A percentile compares a stretch with the other conserved stretches of the same genome.
Conservation (phyloP, 53 echinoderm and acorn worm species). For the Apostichopus leukothele region DNA sequence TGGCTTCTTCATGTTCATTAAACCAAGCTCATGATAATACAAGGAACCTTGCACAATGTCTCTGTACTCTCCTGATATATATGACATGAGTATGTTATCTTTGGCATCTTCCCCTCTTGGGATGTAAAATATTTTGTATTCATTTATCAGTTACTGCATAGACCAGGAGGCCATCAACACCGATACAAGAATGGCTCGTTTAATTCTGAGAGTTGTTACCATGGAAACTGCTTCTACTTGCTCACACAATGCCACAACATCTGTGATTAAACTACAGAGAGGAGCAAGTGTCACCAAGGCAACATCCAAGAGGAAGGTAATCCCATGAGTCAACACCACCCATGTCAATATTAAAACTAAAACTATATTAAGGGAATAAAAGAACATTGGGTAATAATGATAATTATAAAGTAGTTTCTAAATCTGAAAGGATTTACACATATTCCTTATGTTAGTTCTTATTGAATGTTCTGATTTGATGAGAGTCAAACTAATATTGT, state of each 20-base stretch:
- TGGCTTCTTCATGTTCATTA: too few species aligned
- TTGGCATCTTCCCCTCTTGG: too few species aligned
- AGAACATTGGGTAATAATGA: background rate
- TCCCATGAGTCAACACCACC: background rate
- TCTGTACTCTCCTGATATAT: too few species aligned
- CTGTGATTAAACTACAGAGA: slow-evolving; percentile 29
- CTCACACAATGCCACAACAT: slow-evolving; percentile 1
- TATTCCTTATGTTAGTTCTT: background rate
- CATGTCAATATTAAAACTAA: background rate
- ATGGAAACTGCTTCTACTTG: slow-evolving; percentile 28
- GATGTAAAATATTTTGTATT: too few species aligned
- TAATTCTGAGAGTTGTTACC: background rate
- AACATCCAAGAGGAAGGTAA: background rate
- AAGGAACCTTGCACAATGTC: too few species aligned
- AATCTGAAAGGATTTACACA: background rate
- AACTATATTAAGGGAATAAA: background rate
- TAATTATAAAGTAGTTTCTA: background rate
- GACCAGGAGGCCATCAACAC: background rate
- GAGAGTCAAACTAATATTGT: background rate
- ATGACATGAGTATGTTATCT: too few species aligned
- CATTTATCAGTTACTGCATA: slow-evolving; percentile 28
- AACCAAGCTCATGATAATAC: too few species aligned
- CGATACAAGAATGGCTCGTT: slow-evolving; percentile 15
- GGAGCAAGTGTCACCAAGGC: background rate
- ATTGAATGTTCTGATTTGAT: too few species aligned